Evolutionary conservation across 2,888 invertebrate genomes (phyloP), one percentile per base, ranked within the genome.

Genomic region (Philonicus albiceps): DNA sequence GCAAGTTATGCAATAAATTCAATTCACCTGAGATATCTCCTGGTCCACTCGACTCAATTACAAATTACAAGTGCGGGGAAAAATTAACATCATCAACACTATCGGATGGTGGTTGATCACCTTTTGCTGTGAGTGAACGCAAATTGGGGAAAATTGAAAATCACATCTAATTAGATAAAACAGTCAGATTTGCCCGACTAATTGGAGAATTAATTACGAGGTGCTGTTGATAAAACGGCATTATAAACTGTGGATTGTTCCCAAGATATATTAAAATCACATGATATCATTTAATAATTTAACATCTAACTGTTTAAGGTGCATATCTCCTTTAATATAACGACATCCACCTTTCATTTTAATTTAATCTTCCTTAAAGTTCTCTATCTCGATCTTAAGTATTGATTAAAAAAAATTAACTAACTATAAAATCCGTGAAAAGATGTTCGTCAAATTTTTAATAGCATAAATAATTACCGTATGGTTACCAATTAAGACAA

Each of bases 81-180:
- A 64, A 43, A 43, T 80, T 31, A 72, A 31, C 37, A 43, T 27
- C 43, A 34, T 73, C 84, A 73, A 34, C 81, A 53, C 30, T 64
- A 64, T 34, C 55, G 64, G 31, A 34, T 19, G n/a, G 34, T 19
- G n/a, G 34, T 19, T 78, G 37, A 22, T 37, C 22, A 30, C 73
- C 43, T 19, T 73, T 73, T 30, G 31, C 30, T n/a, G n/a, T n/a
- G n/a, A n/a, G n/a, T 37, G 43, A 6, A 49, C 49, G 49, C 31
- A 84, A 83, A 84, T 84, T 84, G 73, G 73, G 73, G 27, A 73
- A 73, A 84, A 83, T 83, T n/a, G 72, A 84, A 84, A 73, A 30
- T 73, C 73, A 22, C 73, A 40, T 73, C 19, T 84, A 84, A 72
- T 84, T 84, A 84, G 43, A 72, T 49, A 43, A n/a, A n/a, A 30